Evolutionary conservation across 2,113 vertebrate species (phyloP).

Genomic region (Myotis lucifugus): DNA sequence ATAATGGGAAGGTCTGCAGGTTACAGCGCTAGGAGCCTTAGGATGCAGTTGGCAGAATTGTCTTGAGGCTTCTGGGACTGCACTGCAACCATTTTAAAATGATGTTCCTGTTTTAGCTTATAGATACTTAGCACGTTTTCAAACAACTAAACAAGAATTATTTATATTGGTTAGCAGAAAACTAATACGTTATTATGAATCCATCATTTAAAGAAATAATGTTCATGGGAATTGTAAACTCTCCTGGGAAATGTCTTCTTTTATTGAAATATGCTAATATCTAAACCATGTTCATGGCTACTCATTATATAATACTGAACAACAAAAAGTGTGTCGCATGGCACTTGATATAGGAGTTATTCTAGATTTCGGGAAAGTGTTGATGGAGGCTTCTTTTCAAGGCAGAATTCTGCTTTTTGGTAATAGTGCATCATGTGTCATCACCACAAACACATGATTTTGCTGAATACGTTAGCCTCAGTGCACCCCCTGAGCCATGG

Average conservation of each 20-base stretch:
- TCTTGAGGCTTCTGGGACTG: not conserved
- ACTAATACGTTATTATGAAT: not conserved
- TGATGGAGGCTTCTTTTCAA: not conserved
- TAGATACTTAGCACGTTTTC: not conserved
- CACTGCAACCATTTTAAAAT: not conserved
- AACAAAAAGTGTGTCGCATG: not conserved
- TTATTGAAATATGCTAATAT: not conserved
- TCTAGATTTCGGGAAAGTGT: not conserved
- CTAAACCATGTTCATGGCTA: not conserved
- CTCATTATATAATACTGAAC: not conserved
- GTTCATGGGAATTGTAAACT: not conserved
- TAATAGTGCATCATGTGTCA: not conserved
- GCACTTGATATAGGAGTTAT: not conserved
- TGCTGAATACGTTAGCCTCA: not conserved
- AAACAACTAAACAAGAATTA: not conserved
- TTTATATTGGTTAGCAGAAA: not conserved
- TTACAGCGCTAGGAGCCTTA: too few species aligned
- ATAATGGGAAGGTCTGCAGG: too few species aligned
- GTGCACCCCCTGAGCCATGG: not conserved
- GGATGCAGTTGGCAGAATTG: not conserved
- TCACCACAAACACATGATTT: not conserved
- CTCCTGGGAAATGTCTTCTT: not conserved
- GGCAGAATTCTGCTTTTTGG: not conserved
- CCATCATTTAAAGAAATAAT: not conserved
- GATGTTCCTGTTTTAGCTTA: not conserved